Evolutionary conservation across 2,888 invertebrate species (phyloP), one percentile per base, ranked within the genome.

Genomic region (Yponomeuta cagnagella): DNA sequence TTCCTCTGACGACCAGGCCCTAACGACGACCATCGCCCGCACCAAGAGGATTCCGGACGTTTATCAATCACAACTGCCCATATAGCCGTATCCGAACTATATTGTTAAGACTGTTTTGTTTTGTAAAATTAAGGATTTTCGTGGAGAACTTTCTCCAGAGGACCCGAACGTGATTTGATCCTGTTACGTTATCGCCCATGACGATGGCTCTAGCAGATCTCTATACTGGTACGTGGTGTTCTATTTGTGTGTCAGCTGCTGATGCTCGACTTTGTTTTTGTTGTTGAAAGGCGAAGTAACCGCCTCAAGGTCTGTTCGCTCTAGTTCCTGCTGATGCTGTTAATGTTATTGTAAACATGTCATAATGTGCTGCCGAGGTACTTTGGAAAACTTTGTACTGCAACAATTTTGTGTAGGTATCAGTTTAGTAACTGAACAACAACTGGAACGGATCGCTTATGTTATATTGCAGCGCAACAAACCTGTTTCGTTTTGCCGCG

Each of bases 181-280:
- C 63, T 43, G 77, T 77, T 78, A 75, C 74, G 77, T 76, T 78
- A 76, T 79, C 80, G 80, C 81, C 81, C 81, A 79, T 83, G 86
- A 83, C 79, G 84, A 90, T 92, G 91, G 89, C 91, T 76, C 82
- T 90, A 78, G 84, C 88, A 77, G 88, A 90, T 83, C 79, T 90
- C 80, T 91, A 87, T 84, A 83, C 86, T 80, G 91, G 92, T 92
- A 91, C 79, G 90, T 89, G 76, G 74, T 79, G 74, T 74, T 71
- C 74, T 78, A 73, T 72, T 72, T 73, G 70, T 70, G 75, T 73
- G 75, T 74, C 73, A 74, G 74, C 72, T 73, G 76, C 73, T 76
- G 69, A 70, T 74, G 74, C 80, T 81, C 48, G 31, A n/a, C 78
- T 81, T 81, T 82, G 78, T 80, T 83, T 84, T 80, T 76, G 75